Evolutionary conservation across 2,888 invertebrate species (phyloP).

Genomic region (Xestia ashworthii): DNA sequence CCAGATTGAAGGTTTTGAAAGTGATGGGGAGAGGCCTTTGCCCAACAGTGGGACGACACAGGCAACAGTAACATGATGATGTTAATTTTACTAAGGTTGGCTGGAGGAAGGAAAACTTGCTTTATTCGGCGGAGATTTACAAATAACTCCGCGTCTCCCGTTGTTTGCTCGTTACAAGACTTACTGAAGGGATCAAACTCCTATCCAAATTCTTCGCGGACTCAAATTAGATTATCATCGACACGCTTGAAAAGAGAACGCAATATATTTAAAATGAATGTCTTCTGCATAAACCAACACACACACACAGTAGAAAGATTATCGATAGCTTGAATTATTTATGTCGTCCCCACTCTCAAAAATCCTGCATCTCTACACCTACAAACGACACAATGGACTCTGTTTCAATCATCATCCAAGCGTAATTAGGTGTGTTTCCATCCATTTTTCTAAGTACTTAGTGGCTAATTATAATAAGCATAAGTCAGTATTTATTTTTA

Average conservation of each 20-base stretch:
- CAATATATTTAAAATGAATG: not conserved
- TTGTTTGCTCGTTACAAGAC: not conserved
- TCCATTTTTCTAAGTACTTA: not conserved
- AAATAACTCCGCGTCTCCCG: not conserved
- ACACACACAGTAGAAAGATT: not conserved
- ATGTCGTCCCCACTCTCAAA: not conserved
- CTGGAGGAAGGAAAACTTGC: not conserved
- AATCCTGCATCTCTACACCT: not conserved
- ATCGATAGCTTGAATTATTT: not conserved
- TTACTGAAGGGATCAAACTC: not conserved
- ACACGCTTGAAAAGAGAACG: not conserved
- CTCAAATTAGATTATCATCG: not conserved
- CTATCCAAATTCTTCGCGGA: not conserved
- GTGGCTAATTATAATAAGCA: not conserved
- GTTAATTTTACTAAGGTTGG: not conserved
- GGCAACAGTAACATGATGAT: not conserved
- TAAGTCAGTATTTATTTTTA: conserved; percentile 17
- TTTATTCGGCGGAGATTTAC: not conserved
- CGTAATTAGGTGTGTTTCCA: not conserved
- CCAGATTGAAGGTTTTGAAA: too few species aligned
- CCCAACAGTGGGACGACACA: too few species aligned
- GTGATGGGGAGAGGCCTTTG: too few species aligned
- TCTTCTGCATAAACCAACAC: not conserved
- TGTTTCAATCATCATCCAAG: not conserved
- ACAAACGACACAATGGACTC: not conserved